Conservation (phyloP, 2,888 invertebrate genomes). For the Clostera curtula region DNA sequence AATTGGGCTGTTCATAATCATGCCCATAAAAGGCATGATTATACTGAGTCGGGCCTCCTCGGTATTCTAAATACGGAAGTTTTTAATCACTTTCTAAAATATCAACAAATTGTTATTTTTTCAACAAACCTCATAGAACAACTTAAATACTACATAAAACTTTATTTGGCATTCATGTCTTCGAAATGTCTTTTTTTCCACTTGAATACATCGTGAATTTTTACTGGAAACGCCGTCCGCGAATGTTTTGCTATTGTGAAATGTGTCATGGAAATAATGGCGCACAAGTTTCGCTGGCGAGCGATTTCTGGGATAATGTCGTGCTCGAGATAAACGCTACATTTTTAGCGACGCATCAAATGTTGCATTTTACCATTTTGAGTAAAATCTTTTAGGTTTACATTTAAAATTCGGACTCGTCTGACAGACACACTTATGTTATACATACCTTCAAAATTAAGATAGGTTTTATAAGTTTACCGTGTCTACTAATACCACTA, state of each 20-base stretch:
- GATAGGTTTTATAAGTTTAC: too few relatives aligned
- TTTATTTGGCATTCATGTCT: not conserved
- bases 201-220: conserved; percentile 36
- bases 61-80: too few relatives aligned
- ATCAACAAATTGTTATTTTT: not conserved
- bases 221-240: conserved; percentile 34
- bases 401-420: too few relatives aligned
- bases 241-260: conserved; percentile 42
- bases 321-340: conserved; percentile 9
- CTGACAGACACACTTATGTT: too few relatives aligned
- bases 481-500: too few relatives aligned
- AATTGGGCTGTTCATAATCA: too few relatives aligned
- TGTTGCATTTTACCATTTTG: too few relatives aligned
- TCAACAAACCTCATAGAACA: not conserved
- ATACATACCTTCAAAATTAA: too few relatives aligned
- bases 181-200: conserved; percentile 13
- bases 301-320: conserved; percentile 26
- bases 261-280: conserved; percentile 61
- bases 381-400: too few relatives aligned
- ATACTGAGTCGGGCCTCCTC: too few relatives aligned
- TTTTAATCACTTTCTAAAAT: not conserved
- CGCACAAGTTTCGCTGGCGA: conserved; percentile 29
- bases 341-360: too few relatives aligned
- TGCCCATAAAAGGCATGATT: too few relatives aligned
- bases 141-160: not conserved